These are phyloP conservation scores for Protonibea diacanthus DNA, from an alignment of 2,797 vertebrate species.

Conservation along the genomic window DNA sequence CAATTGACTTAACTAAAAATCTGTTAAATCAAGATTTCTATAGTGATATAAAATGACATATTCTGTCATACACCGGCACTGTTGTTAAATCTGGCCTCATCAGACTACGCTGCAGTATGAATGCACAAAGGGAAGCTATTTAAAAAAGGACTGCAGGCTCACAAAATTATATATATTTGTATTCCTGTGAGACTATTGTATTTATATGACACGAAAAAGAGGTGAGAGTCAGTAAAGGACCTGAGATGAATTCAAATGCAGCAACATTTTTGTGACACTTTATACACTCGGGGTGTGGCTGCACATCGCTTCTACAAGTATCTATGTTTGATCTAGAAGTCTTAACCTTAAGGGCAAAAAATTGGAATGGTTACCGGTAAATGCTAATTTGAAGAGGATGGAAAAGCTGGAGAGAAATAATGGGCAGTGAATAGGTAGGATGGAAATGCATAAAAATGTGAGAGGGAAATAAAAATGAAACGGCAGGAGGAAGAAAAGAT, in stretches of 20 bases:
- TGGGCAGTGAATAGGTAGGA: background rate
- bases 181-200: constrained; percentile 20
- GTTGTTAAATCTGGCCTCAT: constrained; percentile 2
- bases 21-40: background rate
- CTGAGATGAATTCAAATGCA: constrained; percentile 43
- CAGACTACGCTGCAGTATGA: background rate
- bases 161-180: constrained; percentile 28
- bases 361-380: constrained; percentile 18
- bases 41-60: background rate
- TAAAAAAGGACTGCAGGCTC: constrained; percentile 31
- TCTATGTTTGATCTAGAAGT: constrained; percentile 38
- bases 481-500: constrained; percentile 12
- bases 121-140: constrained; percentile 30
- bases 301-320: constrained; percentile 6
- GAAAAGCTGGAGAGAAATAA: constrained; percentile 32
- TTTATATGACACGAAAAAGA: constrained; percentile 26
- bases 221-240: constrained; percentile 9
- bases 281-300: constrained; percentile 34
- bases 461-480: constrained; percentile 22
- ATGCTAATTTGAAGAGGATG: constrained; percentile 35
- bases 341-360: constrained; percentile 23
- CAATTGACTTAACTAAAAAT: background rate
- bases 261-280: background rate
- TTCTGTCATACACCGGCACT: background rate
- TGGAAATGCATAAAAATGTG: background rate